Conservation (phyloP, 1,140 invertebrate genomes). For the Polypedilum vanderplanki region DNA sequence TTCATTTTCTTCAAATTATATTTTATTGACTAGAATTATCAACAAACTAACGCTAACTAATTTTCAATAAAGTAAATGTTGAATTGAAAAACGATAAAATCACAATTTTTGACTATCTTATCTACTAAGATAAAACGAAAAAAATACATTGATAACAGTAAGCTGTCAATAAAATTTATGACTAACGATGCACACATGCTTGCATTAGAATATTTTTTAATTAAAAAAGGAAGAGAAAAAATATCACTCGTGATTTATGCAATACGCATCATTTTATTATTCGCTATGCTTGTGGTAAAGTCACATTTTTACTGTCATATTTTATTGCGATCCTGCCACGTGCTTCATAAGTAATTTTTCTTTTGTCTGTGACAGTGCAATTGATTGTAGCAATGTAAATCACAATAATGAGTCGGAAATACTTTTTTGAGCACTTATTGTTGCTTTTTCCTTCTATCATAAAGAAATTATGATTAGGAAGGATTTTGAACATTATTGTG, state of each 20-base stretch:
- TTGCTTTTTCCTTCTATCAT: neutral
- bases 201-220: neutral
- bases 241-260: neutral
- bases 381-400: neutral
- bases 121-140: no score
- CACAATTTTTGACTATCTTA: no score
- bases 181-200: no score
- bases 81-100: no score
- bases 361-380: neutral
- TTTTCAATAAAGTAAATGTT: no score
- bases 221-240: neutral
- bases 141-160: no score
- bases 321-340: neutral
- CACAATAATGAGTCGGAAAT: slow-evolving; percentile 7
- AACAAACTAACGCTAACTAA: no score
- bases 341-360: neutral
- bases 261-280: neutral
- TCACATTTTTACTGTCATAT: neutral
- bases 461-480: neutral
- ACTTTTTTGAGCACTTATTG: neutral
- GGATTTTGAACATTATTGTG: neutral
- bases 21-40: no score
- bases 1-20: neutral
- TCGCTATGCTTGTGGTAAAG: neutral
- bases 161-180: no score